phyloP scores from a whole-genome alignment of 2,888 invertebrate species.

The Suillia variegata region DNA sequence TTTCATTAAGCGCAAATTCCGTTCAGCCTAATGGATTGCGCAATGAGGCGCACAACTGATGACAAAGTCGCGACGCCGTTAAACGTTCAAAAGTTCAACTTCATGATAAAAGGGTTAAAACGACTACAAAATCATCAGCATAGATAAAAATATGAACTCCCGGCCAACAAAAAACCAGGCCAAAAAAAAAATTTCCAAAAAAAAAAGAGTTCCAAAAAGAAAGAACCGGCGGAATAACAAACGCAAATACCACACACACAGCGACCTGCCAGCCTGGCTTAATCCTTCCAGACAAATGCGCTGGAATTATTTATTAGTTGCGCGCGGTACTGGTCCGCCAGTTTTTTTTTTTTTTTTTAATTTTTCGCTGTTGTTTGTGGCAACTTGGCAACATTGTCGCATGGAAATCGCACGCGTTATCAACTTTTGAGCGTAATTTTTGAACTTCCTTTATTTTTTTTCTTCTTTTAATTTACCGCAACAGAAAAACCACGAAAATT shows the following conservation, averaged over 20 bases:
- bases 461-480: neutral
- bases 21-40: conserved; percentile 19
- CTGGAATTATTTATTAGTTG: conserved; percentile 44
- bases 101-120: conserved; percentile 21
- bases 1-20: no score
- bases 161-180: neutral
- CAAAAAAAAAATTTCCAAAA: neutral
- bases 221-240: neutral
- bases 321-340: conserved; percentile 5
- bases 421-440: neutral
- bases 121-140: conserved; percentile 10
- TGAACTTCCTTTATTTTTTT: no score
- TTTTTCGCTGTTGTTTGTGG: conserved; percentile 23
- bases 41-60: conserved; percentile 19
- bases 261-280: conserved; percentile 16
- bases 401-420: conserved; percentile 2
- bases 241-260: neutral
- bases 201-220: neutral
- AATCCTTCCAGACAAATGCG: conserved; percentile 54
- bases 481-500: neutral
- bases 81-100: conserved; percentile 12
- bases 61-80: conserved; percentile 19
- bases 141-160: conserved; percentile 23
- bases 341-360: conserved; percentile 25
- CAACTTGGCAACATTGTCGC: neutral